Conservation (phyloP, 2,797 vertebrate species). For the Gouania willdenowi region DNA sequence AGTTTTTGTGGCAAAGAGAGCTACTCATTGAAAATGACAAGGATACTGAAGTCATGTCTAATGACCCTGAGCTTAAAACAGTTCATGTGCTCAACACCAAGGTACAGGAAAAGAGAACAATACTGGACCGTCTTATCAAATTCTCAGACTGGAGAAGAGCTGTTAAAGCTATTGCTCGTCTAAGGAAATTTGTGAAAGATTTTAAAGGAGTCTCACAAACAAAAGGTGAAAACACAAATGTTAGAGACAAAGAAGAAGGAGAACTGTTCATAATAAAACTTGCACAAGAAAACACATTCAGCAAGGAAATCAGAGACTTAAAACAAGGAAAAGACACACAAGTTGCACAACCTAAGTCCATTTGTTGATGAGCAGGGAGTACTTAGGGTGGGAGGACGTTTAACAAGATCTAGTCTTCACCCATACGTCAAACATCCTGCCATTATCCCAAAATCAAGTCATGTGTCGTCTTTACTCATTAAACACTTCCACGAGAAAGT, state of each 20-base stretch:
- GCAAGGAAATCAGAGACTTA: not conserved
- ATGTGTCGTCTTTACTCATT: no score
- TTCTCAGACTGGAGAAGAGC: slow-evolving; percentile 20
- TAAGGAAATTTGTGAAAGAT: slow-evolving; percentile 1
- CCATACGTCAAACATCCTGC: no score
- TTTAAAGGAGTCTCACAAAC: slow-evolving; percentile 2
- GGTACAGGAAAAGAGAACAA: not conserved
- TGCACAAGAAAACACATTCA: not conserved
- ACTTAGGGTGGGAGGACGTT: slow-evolving; percentile 19
- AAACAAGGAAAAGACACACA: not conserved
- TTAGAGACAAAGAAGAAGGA: slow-evolving; percentile 8
- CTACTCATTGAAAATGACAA: slow-evolving; percentile 1
- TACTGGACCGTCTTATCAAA: slow-evolving; percentile 3
- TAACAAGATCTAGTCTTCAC: slow-evolving; percentile 3
- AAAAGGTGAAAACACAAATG: slow-evolving; percentile 5
- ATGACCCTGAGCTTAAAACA: slow-evolving; percentile 6
- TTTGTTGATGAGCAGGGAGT: slow-evolving; percentile 12
- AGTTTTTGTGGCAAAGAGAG: slow-evolving; percentile 8
- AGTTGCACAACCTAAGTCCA: slow-evolving; percentile 4
- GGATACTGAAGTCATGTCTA: not conserved
- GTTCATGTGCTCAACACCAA: not conserved
- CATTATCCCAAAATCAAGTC: no score
- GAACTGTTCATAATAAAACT: not conserved
- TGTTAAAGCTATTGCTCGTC: slow-evolving; percentile 24
- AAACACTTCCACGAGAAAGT: slow-evolving; percentile 18